Evolutionary conservation across 2,113 vertebrate genomes (phyloP).

Genomic region (Amphilophus citrinellus): DNA sequence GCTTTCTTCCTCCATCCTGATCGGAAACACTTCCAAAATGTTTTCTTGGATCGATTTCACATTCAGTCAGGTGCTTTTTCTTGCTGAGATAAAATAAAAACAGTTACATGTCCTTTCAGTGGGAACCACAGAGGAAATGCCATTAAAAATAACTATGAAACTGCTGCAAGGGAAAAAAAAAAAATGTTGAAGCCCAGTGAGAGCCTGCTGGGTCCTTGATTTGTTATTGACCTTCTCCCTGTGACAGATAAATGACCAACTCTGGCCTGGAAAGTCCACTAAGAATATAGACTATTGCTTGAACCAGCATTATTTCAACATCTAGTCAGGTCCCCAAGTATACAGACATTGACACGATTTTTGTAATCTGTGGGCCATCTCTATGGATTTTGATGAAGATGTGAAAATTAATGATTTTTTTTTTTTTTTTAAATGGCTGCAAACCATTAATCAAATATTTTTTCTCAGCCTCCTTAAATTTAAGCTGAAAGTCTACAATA

Average conservation of each 20-base stretch:
- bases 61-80: neutral
- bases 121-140: neutral
- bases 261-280: constrained; percentile 1
- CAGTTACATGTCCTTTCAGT: neutral
- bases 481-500: no score
- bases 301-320: no score
- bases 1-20: neutral
- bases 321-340: neutral
- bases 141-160: neutral
- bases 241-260: neutral
- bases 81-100: constrained; percentile 4
- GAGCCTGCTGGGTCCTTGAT: neutral
- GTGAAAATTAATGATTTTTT: neutral
- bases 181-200: neutral
- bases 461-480: neutral
- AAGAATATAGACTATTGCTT: neutral
- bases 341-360: neutral
- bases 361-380: neutral
- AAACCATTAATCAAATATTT: neutral
- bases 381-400: neutral
- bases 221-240: constrained; percentile 8
- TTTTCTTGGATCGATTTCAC: neutral
- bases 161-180: neutral
- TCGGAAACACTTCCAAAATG: neutral
- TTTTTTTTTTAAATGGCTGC: neutral